Evolutionary conservation across 2,797 vertebrate genomes (phyloP).

Genomic region (Peromyscus aztecus): DNA sequence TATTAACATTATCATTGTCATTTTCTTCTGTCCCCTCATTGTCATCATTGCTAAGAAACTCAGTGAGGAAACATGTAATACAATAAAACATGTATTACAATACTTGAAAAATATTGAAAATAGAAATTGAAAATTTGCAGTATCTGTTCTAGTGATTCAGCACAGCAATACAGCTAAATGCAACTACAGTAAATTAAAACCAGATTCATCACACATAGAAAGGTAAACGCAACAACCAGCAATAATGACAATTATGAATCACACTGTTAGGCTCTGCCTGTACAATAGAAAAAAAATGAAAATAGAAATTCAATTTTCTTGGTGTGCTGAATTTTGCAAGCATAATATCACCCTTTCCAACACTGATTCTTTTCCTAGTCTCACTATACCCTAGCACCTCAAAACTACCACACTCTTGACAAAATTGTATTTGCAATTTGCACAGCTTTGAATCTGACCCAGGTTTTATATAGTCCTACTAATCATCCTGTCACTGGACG

Average conservation of each 20-base stretch:
- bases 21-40: neutral
- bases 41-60: neutral
- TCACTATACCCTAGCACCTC: neutral
- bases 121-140: too few relatives aligned
- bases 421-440: neutral
- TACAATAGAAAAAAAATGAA: too few relatives aligned
- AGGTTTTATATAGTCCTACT: neutral
- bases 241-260: constrained; percentile 81
- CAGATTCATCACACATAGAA: constrained; percentile 69
- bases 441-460: neutral
- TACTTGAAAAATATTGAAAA: too few relatives aligned
- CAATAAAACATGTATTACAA: too few relatives aligned
- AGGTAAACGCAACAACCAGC: constrained; percentile 75
- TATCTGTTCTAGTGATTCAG: constrained; percentile 75
- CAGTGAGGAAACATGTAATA: neutral
- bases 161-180: constrained; percentile 60
- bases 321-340: neutral
- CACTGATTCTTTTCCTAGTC: neutral
- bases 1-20: fast-evolving
- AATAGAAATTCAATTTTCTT: neutral
- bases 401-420: neutral
- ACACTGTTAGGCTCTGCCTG: constrained; percentile 57
- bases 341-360: neutral
- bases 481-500: neutral
- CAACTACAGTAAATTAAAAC: constrained; percentile 76